Evolutionary conservation across 2,113 vertebrate genomes (phyloP).

Genomic region (Thymallus thymallus): DNA sequence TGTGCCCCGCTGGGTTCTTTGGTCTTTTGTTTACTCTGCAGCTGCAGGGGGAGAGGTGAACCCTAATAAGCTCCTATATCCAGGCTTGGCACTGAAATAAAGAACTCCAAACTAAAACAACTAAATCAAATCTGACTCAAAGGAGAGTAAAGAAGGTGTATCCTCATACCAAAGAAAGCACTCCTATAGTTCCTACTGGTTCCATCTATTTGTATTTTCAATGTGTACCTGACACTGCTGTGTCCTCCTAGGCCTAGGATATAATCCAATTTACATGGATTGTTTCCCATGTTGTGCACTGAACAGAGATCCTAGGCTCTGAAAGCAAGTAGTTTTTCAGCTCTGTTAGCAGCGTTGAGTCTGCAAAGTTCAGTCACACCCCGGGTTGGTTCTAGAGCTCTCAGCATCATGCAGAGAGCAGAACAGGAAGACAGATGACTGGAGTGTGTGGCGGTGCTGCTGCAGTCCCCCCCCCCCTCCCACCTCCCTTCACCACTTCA

Average conservation of each 20-base stretch:
- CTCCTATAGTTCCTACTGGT: background rate
- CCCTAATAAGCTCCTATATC: background rate
- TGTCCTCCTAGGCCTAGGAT: background rate
- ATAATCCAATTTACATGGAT: background rate
- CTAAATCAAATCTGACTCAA: background rate
- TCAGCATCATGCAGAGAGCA: background rate
- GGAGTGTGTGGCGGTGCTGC: background rate
- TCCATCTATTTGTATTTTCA: background rate
- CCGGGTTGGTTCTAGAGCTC: background rate
- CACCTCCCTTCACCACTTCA: background rate
- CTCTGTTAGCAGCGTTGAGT: background rate
- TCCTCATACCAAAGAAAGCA: too few species aligned
- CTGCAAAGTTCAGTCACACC: background rate
- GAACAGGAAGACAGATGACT: constrained; percentile 15
- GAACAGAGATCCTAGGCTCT: too few species aligned
- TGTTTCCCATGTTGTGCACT: too few species aligned
- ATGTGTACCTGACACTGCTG: background rate
- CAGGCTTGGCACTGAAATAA: background rate
- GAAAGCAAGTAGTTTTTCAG: too few species aligned
- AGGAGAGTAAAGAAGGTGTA: background rate
- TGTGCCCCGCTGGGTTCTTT: background rate
- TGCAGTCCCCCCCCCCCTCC: background rate
- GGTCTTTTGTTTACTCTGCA: background rate
- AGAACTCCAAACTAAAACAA: background rate
- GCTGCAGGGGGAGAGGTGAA: constrained; percentile 1